Evolutionary conservation across 2,888 invertebrate species (phyloP).

Genomic region (Pseudococcus viburni): DNA sequence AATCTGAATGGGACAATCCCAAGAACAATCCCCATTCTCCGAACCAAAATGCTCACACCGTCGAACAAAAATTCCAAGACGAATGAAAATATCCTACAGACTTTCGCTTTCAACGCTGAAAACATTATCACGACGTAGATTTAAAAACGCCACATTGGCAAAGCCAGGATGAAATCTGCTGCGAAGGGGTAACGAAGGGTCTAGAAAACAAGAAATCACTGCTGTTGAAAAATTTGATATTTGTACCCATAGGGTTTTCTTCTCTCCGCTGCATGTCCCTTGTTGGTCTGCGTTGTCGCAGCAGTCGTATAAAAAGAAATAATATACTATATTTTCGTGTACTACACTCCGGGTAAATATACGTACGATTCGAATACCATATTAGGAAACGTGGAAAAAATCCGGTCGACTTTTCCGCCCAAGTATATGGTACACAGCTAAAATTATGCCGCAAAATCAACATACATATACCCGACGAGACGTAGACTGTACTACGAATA

Average conservation of each 20-base stretch:
- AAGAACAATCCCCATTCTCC: too few species aligned
- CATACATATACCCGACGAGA: conserved; percentile 6
- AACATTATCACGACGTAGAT: background rate
- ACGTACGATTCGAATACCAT: conserved; percentile 19
- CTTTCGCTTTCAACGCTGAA: background rate
- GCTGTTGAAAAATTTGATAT: conserved; percentile 40
- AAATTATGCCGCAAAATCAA: conserved; percentile 36
- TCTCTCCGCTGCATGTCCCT: background rate
- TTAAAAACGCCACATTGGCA: background rate
- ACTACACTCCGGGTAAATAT: background rate
- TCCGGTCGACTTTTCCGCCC: conserved; percentile 11
- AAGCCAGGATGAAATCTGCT: background rate
- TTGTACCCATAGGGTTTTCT: conserved; percentile 11
- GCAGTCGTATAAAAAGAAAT: background rate
- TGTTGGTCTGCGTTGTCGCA: background rate
- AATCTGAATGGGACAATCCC: too few species aligned
- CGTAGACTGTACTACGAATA: background rate
- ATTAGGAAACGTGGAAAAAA: conserved; percentile 19
- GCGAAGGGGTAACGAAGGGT: background rate
- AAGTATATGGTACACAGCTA: background rate
- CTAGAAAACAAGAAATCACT: background rate
- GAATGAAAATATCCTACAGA: background rate
- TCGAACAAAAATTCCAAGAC: background rate
- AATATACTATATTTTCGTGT: background rate
- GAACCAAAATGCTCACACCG: background rate